phyloP scores from a whole-genome alignment of 2,888 invertebrate species.

The Podotricha telesiphe region DNA sequence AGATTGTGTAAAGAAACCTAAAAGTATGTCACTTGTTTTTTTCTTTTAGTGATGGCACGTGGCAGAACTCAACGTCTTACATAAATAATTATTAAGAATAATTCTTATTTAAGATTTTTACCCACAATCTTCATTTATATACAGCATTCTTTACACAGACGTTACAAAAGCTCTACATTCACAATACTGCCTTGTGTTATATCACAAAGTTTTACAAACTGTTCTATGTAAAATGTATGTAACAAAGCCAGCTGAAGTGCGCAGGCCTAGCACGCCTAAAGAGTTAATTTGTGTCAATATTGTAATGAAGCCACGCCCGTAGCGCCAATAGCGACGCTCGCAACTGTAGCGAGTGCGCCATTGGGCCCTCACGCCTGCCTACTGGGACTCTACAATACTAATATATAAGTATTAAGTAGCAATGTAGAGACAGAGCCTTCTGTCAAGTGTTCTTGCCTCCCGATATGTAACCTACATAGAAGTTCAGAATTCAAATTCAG shows the following conservation, averaged over 20 bases:
- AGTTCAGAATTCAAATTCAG: too few relatives aligned
- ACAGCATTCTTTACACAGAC: too few relatives aligned
- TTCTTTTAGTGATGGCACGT: too few relatives aligned
- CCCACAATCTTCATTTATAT: too few relatives aligned
- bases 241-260: constrained; percentile 4
- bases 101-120: too few relatives aligned
- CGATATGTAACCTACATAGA: not conserved
- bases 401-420: not conserved
- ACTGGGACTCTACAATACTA: not conserved
- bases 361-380: constrained; percentile 44
- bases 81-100: too few relatives aligned
- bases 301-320: constrained; percentile 54
- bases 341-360: constrained; percentile 50
- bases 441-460: not conserved
- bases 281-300: constrained; percentile 26
- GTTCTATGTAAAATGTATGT: not conserved
- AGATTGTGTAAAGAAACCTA: too few relatives aligned
- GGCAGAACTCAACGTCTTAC: too few relatives aligned
- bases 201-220: too few relatives aligned
- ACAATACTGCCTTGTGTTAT: too few relatives aligned
- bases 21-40: too few relatives aligned
- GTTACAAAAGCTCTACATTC: too few relatives aligned
- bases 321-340: constrained; percentile 46
- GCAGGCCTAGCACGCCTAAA: constrained; percentile 23
- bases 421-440: not conserved